Evolutionary conservation across 2,888 invertebrate genomes (phyloP), one percentile per base, ranked within the genome.

Genomic region (Limenitis camilla): DNA sequence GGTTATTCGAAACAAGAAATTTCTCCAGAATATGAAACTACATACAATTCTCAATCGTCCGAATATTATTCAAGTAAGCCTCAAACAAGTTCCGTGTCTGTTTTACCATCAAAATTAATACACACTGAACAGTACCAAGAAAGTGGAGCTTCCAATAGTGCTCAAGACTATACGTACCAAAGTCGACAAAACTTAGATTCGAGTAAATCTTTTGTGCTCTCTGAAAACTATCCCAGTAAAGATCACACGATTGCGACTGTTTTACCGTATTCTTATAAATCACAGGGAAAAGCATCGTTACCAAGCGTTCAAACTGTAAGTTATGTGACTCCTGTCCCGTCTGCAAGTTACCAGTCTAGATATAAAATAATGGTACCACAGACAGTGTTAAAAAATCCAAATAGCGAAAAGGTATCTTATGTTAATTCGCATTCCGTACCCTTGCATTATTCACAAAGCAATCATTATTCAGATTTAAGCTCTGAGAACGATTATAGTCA

Each of bases 191-290:
- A 65, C n/a, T 73, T 60, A 31, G 67, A 46, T 68, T 63, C 76
- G 2, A 65, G 69, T 29, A 68, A 76, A 38, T 70, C 72, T 9
- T 63, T 89, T 28, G 66, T 81, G 1, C 80, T 89, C 2, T 78
- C 86, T 19, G 90, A 90, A 68, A 90, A 90, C 61, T 90, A 90
- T 64, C 90, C 90, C 0, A 88, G 85, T 59, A 82, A 88, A 56
- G 84, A 86, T 42, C 90, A 91, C 56, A 91, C 90, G 0, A 80
- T 86, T 61, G 90, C 90, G 0, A 83, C 90, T 41, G 89, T 89
- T 36, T 68, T 81, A 42, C 85, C 87, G 3, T 66, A 73, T 9
- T 74, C 74, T 49, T 80, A 82, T 55, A 76, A 76, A 44, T 61
- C 68, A 28, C 62, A 62, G 3, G 61, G 60, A 33, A 68, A 64